Evolutionary conservation across 2,113 vertebrate species (phyloP).

Genomic region (Phocoena phocoena): DNA sequence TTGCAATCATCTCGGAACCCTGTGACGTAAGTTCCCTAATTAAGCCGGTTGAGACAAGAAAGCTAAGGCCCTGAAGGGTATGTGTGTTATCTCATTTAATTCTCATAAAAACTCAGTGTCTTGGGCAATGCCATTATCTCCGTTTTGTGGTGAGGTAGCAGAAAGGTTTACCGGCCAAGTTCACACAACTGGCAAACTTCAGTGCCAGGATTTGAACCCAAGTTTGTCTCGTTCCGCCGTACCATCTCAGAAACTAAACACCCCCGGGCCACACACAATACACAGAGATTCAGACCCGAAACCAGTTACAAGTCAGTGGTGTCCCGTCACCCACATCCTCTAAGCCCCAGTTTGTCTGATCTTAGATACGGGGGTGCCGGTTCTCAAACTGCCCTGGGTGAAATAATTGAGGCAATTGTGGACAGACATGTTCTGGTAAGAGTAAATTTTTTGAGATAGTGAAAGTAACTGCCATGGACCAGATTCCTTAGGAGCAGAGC

Average conservation of each 20-base stretch:
- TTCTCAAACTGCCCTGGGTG: background rate
- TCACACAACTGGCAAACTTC: background rate
- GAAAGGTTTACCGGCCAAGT: background rate
- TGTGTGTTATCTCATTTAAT: background rate
- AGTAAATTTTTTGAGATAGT: background rate
- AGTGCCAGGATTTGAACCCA: background rate
- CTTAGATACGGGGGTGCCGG: background rate
- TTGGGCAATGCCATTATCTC: background rate
- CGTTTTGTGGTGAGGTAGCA: background rate
- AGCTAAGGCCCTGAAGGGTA: background rate
- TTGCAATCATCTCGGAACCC: background rate
- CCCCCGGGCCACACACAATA: background rate
- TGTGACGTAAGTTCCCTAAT: background rate
- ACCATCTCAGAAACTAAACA: background rate
- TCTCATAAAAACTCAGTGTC: background rate
- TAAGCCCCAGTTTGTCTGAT: background rate
- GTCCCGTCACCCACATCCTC: background rate
- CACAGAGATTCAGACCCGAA: background rate
- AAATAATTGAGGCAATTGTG: background rate
- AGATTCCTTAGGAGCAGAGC: background rate
- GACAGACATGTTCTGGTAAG: background rate
- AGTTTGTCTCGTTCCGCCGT: background rate
- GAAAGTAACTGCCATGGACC: background rate
- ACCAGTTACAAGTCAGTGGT: background rate
- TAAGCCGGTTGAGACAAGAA: background rate